phyloP scores from a whole-genome alignment of 2,113 vertebrate species.

The Chionomys nivalis region DNA sequence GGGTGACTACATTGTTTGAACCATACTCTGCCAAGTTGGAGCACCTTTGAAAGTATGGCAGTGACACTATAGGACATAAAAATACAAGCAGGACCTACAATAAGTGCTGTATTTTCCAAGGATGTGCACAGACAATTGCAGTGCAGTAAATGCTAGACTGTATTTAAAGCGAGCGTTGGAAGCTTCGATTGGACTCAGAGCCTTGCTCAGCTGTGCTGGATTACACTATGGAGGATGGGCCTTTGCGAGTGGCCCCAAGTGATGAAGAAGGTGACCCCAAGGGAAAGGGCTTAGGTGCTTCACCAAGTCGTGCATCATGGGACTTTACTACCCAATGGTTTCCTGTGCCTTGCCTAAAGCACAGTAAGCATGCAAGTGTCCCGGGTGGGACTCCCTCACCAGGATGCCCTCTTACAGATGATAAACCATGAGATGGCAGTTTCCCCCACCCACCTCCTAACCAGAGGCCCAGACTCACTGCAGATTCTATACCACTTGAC shows the following conservation, averaged over 20 bases:
- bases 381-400: conserved; percentile 51
- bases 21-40: background rate
- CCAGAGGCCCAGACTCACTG: background rate
- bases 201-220: background rate
- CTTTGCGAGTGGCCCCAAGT: background rate
- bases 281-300: conserved; percentile 6
- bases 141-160: background rate
- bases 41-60: background rate
- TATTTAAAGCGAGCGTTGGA: background rate
- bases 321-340: conserved; percentile 65
- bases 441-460: background rate
- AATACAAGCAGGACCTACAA: background rate
- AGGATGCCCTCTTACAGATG: background rate
- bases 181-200: background rate
- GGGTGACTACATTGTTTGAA: background rate
- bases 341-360: conserved; percentile 58
- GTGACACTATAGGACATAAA: background rate
- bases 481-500: background rate
- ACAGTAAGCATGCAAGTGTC: conserved; percentile 35
- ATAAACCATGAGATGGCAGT: background rate
- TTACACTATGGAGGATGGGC: no score
- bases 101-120: no score
- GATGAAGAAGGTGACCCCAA: background rate
- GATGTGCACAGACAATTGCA: background rate
- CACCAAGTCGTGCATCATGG: conserved; percentile 54